A percentile compares a stretch with the other conserved stretches of the same genome.
These are phyloP conservation scores for Heliocidaris tuberculata DNA, from an alignment of 35 echinoderm and acorn worm species.

Conservation along the genomic window DNA sequence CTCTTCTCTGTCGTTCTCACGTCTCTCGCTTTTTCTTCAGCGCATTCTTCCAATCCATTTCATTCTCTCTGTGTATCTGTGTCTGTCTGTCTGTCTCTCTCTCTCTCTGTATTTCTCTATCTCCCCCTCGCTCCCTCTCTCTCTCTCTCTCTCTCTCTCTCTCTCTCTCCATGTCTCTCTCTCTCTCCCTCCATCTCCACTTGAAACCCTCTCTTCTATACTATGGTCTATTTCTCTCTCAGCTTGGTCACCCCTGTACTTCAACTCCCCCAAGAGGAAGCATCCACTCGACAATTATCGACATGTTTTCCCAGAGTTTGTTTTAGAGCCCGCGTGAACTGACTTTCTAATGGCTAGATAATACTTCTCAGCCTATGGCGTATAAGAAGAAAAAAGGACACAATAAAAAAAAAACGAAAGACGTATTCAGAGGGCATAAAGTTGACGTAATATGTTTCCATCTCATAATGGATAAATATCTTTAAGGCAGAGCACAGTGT, in stretches of 20 bases:
- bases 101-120: background rate
- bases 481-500: background rate
- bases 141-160: too few species aligned
- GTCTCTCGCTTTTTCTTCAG: too few species aligned
- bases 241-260: background rate
- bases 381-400: background rate
- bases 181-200: background rate
- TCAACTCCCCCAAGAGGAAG: background rate
- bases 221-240: background rate
- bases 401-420: background rate
- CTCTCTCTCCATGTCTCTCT: background rate
- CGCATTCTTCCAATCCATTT: too few species aligned
- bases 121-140: background rate
- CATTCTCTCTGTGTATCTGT: background rate
- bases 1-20: too few species aligned
- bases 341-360: background rate
- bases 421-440: background rate
- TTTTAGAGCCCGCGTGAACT: background rate
- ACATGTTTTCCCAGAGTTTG: background rate
- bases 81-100: background rate
- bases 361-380: background rate
- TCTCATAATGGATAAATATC: background rate
- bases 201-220: background rate
- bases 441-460: background rate
- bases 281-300: background rate